Conservation (phyloP, 2,113 vertebrate genomes). For the Axis porcinus region DNA sequence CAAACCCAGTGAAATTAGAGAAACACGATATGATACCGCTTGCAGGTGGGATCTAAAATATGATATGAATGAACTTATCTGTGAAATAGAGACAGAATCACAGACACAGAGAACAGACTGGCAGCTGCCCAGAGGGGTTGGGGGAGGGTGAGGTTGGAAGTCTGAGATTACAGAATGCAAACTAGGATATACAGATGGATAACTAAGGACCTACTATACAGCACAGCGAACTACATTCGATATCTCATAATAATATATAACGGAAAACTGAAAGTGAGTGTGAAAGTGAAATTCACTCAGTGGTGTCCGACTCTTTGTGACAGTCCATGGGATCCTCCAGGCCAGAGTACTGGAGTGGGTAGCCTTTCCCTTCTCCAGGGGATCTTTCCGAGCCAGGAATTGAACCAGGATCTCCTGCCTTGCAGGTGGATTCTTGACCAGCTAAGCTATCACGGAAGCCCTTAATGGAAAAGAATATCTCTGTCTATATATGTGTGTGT, state of each 20-base stretch:
- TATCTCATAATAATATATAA: background rate
- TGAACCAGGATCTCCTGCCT: background rate
- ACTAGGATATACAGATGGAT: background rate
- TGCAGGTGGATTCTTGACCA: background rate
- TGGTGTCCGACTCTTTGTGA: background rate
- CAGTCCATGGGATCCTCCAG: background rate
- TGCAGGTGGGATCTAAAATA: background rate
- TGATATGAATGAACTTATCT: background rate
- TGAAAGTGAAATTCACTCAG: background rate
- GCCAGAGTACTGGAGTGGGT: background rate
- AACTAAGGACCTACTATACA: background rate
- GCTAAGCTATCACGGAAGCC: background rate
- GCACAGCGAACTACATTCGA: accelerated
- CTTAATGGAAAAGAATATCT: background rate
- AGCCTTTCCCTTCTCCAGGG: background rate
- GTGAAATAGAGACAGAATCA: background rate
- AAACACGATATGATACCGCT: accelerated
- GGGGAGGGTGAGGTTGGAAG: background rate
- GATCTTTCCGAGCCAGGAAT: background rate
- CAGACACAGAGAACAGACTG: background rate
- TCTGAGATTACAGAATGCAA: background rate
- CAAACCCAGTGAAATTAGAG: background rate
- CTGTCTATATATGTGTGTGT: background rate
- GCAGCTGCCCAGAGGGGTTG: accelerated
- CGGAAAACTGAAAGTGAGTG: background rate